Evolutionary conservation across 2,113 vertebrate genomes (phyloP), one percentile per base, ranked within the genome.

Genomic region (Agapornis roseicollis): DNA sequence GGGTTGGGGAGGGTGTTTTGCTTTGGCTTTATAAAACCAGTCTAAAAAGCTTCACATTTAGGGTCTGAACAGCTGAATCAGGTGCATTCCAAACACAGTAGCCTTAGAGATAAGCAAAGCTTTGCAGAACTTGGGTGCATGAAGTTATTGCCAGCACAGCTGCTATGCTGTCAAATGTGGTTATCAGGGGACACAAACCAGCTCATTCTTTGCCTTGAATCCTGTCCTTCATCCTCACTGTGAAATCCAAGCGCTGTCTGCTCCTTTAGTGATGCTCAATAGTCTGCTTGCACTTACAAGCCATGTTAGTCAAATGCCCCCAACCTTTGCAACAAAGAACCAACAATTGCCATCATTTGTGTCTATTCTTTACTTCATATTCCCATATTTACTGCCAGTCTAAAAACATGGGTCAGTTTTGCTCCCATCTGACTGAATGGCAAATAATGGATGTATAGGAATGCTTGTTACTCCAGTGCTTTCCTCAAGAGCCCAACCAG

Each of bases 1-100:
- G 13, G 56, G 56, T 10, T 58, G 56, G 56, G 56, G 33, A 29
- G 50, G 14, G 11, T 6, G 0, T 0, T 0, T 22, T 33, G 47
- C 9, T 68, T 50, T 66, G 33, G 28, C 55, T 91, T 80, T n/a
- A 42, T 20, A 33, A 6, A 56, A 79, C 27, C 66, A 66, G 41
- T 13, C 37, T 6, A 28, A 64, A 58, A 72, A 77, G 31, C 35
- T 87, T 65, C 70, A 33, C 20, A 9, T 1, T 2, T 12, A 63
- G 28, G 46, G 5, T 47, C 35, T 46, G 46, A 80, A 37, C 37
- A 78, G 46, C 58, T 66, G n/a, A 80, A 80, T 49, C 31, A 17
- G 55, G 69, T 15, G 24, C 33, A 53, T 41, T 69, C 53, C 61
- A 79, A 81, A 50, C 60, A 42, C 71, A 53, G 80, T 3, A 20